Percentiles rank a stretch among this genome's conserved stretches.
These are phyloP conservation scores for Chelidonichthys spinosus DNA, from an alignment of 2,797 vertebrate genomes.

Conservation along the genomic window DNA sequence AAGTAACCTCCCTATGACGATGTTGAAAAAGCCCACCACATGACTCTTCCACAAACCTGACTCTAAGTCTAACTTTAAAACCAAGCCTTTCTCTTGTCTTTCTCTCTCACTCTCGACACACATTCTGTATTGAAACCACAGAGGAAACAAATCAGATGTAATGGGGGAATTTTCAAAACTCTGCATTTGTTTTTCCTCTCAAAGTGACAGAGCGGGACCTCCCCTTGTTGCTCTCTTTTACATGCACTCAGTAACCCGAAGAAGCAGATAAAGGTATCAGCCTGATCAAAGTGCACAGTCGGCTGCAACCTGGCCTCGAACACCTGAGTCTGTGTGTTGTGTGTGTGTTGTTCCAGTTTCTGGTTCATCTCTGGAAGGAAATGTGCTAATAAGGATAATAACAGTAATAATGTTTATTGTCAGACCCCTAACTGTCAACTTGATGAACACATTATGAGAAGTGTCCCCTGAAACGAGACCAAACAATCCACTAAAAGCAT, in stretches of 20 bases:
- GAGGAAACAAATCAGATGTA: conserved; percentile 39
- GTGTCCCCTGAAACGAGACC: background rate
- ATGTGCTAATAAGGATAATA: background rate
- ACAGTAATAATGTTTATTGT: background rate
- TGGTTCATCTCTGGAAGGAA: background rate
- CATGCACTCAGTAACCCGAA: conserved; percentile 44
- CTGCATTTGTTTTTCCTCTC: conserved; percentile 54
- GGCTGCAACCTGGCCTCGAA: conserved; percentile 1
- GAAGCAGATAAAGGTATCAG: conserved; percentile 16
- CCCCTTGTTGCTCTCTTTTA: conserved; percentile 34
- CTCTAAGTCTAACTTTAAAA: background rate
- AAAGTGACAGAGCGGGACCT: conserved; percentile 29
- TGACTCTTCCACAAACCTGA: background rate
- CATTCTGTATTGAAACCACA: conserved; percentile 30
- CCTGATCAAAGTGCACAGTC: conserved; percentile 19
- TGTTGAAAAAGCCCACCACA: conserved; percentile 15
- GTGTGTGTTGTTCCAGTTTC: background rate
- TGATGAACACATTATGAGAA: background rate
- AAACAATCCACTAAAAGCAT: background rate
- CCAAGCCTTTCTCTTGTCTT: background rate
- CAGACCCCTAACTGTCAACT: background rate
- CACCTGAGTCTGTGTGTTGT: background rate
- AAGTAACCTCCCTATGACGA: background rate
- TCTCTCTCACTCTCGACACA: background rate
- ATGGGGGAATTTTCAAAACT: conserved; percentile 38